Evolutionary conservation across 2,113 vertebrate species (phyloP).

Genomic region (Promerops cafer): DNA sequence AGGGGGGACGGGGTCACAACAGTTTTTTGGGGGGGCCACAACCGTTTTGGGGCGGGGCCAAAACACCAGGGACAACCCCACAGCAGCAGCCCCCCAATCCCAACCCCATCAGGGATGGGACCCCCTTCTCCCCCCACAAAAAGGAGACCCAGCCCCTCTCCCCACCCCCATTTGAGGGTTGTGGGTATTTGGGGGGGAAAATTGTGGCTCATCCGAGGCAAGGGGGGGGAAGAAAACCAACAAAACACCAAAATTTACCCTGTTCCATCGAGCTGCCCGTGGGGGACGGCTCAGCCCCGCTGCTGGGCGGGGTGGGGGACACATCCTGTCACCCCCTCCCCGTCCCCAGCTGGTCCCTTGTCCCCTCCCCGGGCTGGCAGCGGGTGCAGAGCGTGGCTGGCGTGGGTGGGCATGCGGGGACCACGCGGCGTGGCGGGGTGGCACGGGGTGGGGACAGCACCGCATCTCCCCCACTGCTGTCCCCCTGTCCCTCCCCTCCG

Average conservation of each 20-base stretch:
- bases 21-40: not conserved
- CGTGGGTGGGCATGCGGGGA: too few relatives aligned
- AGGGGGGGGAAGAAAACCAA: not conserved
- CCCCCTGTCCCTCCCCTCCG: not conserved
- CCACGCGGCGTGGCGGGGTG: too few relatives aligned
- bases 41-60: not conserved
- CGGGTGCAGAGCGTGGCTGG: not conserved
- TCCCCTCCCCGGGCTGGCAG: not conserved
- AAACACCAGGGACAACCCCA: not conserved
- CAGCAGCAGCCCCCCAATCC: not conserved
- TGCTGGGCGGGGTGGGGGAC: not conserved
- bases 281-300: not conserved
- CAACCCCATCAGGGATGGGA: not conserved
- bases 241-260: not conserved
- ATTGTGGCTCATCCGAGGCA: not conserved
- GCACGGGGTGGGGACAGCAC: too few relatives aligned
- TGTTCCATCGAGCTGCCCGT: not conserved
- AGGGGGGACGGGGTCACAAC: too few relatives aligned
- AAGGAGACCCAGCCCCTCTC: not conserved
- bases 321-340: not conserved
- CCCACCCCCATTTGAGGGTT: not conserved
- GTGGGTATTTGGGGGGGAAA: not conserved
- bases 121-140: not conserved
- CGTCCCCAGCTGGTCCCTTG: not conserved
- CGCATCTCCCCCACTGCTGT: too few relatives aligned